Evolutionary conservation across 2,113 vertebrate species (phyloP), one percentile per base, ranked within the genome.

Genomic region (Semicossyphus pulcher): DNA sequence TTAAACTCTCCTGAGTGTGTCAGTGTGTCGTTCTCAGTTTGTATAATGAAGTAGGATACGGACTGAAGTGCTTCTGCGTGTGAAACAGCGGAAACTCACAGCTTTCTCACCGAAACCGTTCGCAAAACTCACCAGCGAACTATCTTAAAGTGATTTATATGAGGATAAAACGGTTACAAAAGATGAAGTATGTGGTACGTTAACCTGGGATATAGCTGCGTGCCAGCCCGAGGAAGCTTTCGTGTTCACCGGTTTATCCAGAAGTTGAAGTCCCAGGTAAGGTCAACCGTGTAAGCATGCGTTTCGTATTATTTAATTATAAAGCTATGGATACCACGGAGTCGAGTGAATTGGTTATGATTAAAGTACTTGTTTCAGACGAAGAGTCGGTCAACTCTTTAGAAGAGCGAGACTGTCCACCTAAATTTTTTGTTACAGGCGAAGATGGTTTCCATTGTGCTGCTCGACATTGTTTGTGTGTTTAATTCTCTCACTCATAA

Each of bases 231-330:
- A 86, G 61, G 58, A 52, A 60, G 74, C 66, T 28, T 28, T 64
- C 56, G 28, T 61, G 73, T 75, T 70, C 78, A 57, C 78, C 78
- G 73, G 86, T 64, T 81, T 41, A 57, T 59, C 73, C 66, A 72
- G 12, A 69, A 75, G 66, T 83, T 85, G 42, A 34, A 58, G 65
- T 84, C 26, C 62, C 84, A 92, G 89, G 90, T 92, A 81, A 86
- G 72, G 26, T 25, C 63, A 39, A 7, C 4, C 20, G 10, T 29
- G 41, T 51, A 41, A 47, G 20, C 20, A 7, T 4, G 9, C 15
- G 28, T 57, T 53, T 41, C 18, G 5, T 36, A 4, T 8, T 7
- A 18, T 0, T 41, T n/a, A n/a, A n/a, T n/a, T n/a, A n/a, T n/a
- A 20, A 34, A 44, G 14, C 14, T 15, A 6, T 9, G 21, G 0